These are phyloP conservation scores for Callospermophilus lateralis DNA, from an alignment of 2,113 vertebrate genomes.

Conservation along the genomic window DNA sequence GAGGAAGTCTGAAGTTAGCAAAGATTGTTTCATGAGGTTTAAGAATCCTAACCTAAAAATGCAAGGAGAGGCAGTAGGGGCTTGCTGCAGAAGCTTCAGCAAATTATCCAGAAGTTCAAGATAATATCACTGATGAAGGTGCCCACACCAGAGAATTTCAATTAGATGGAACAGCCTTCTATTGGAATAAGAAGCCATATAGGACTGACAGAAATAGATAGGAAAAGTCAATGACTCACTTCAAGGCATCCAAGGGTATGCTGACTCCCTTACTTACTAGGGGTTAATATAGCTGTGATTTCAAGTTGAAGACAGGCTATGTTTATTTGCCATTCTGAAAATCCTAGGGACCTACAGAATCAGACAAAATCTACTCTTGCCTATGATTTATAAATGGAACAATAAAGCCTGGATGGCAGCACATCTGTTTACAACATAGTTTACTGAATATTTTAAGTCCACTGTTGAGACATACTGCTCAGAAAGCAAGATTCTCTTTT, in stretches of 20 bases:
- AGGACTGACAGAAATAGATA: background rate
- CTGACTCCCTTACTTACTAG: background rate
- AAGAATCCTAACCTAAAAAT: background rate
- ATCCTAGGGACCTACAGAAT: background rate
- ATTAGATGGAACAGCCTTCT: background rate
- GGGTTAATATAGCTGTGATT: background rate
- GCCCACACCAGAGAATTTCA: background rate
- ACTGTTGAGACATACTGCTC: background rate
- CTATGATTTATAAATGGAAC: background rate
- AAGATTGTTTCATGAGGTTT: background rate
- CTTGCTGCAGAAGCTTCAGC: background rate
- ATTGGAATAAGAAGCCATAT: background rate
- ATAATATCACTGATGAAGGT: no score
- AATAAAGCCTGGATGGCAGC: background rate
- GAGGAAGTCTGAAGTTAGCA: background rate
- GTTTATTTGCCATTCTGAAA: background rate
- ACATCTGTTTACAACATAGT: background rate
- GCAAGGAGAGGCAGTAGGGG: background rate
- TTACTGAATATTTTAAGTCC: background rate
- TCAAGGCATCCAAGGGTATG: background rate
- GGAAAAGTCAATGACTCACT: background rate
- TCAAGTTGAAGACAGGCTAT: background rate
- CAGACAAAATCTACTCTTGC: background rate
- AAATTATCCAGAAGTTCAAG: background rate
- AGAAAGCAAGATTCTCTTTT: background rate